phyloP scores from a whole-genome alignment of 2,888 invertebrate genomes.

The Scelioninae gen. 1 region DNA sequence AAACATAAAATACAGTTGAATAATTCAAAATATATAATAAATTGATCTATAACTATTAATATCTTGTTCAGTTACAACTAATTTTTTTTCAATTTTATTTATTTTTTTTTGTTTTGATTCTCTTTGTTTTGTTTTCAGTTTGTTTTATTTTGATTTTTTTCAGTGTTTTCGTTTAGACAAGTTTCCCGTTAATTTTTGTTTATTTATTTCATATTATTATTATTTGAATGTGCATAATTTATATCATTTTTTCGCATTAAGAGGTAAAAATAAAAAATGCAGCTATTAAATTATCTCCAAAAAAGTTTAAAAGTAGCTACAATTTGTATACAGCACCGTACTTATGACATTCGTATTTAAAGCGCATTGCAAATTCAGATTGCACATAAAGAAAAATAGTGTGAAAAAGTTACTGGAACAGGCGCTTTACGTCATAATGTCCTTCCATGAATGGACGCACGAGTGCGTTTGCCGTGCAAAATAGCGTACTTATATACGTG shows the following conservation, averaged over 20 bases:
- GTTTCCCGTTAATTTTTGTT: too few species aligned
- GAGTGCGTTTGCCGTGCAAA: slow-evolving; percentile 70
- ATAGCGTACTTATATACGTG: slow-evolving; percentile 55
- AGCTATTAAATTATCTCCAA: not conserved
- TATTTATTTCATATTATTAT: too few species aligned
- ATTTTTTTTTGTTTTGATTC: too few species aligned
- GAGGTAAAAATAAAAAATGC: not conserved
- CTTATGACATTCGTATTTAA: slow-evolving; percentile 18
- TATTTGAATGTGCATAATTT: too few species aligned
- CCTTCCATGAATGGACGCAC: slow-evolving; percentile 77
- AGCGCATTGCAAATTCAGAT: slow-evolving; percentile 35
- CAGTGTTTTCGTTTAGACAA: too few species aligned
- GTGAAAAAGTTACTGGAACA: slow-evolving; percentile 64
- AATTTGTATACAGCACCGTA: slow-evolving; percentile 23
- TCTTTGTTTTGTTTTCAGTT: too few species aligned
- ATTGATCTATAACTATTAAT: too few species aligned
- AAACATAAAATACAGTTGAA: too few species aligned
- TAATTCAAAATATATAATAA: too few species aligned
- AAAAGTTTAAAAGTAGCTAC: not conserved
- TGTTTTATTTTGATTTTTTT: too few species aligned
- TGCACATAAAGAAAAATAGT: slow-evolving; percentile 44
- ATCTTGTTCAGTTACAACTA: too few species aligned
- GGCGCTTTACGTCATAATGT: slow-evolving; percentile 68
- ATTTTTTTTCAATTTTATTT: too few species aligned
- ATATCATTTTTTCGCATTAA: not conserved